Evolutionary conservation across 2,888 invertebrate species (phyloP), one percentile per base, ranked within the genome.

Genomic region (Volucella inflata): DNA sequence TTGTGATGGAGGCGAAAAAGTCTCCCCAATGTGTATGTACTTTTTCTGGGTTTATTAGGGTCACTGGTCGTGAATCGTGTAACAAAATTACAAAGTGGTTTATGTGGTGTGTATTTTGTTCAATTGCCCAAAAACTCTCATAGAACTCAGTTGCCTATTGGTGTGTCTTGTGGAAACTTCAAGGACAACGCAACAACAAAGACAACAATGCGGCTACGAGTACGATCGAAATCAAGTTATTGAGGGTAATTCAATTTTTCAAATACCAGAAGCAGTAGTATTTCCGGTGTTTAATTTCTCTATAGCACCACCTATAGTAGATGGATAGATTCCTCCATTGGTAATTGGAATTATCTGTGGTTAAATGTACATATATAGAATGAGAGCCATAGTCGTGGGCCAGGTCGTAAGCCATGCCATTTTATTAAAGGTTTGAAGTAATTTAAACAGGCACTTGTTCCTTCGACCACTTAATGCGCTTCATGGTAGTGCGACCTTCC

Each of bases 91-190:
- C 65, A 77, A 71, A 82, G 77, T 71, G 71, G 40, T 77, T 82
- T 82, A 77, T 82, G 65, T 65, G 76, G 55, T 76, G 57, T 76
- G 70, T 76, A 53, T 82, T 71, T 82, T 76, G 71, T 71, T 82
- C 77, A 77, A 71, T 71, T 82, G 60, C 57, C 65, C 74, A 48
- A 64, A 64, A 14, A 74, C 48, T 44, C 38, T n/a, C 70, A 48
- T 40, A 59, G 38, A 76, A 11, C 12, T 70, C 64, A 81, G 57
- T 60, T 70, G 55, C 68, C 44, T 50, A 4, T 16, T 10, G 48
- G 6, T 51, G 36, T 75, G 48, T 40, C 21, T 21, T 21, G 21
- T 21, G 3, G 21, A 21, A 21, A 21, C 21, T 21, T 1, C 53
- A 55, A 10, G 11, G 17, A 48, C 44, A 60, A 68, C 60, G 36